Evolutionary conservation across 2,888 invertebrate species (phyloP).

Genomic region (Masnerella sp.): DNA sequence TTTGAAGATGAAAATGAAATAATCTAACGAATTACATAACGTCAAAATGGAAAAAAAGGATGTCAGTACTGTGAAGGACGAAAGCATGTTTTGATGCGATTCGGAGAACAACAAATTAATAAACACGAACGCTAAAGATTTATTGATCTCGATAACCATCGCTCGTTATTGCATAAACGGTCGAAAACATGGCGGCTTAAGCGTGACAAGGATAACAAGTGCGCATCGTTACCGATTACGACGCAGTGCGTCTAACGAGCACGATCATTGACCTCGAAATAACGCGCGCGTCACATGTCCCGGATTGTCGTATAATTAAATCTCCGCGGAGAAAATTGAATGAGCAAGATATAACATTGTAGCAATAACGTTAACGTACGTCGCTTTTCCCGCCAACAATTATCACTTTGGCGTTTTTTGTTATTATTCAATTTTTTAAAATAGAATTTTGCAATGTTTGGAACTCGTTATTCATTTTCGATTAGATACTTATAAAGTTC

Average conservation of each 20-base stretch:
- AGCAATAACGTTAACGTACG: constrained; percentile 6
- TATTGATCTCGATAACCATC: constrained; percentile 25
- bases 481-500: too few relatives aligned
- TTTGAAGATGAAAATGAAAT: too few relatives aligned
- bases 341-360: constrained; percentile 19
- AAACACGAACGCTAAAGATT: constrained; percentile 23
- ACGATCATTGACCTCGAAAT: constrained; percentile 52
- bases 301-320: constrained; percentile 48
- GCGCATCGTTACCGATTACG: constrained; percentile 38
- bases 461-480: too few relatives aligned
- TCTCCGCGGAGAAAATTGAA: constrained; percentile 27
- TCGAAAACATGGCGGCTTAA: constrained; percentile 37
- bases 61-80: too few relatives aligned
- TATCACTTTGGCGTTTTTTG: too few relatives aligned
- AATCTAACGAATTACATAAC: too few relatives aligned
- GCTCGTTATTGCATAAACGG: constrained; percentile 37
- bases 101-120: constrained; percentile 2
- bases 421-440: too few relatives aligned
- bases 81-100: neutral
- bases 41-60: too few relatives aligned
- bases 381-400: too few relatives aligned
- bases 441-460: too few relatives aligned
- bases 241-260: constrained; percentile 35
- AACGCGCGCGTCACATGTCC: constrained; percentile 33
- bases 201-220: constrained; percentile 51